phyloP scores from a whole-genome alignment of 2,888 invertebrate species.

The Erynnis tages region DNA sequence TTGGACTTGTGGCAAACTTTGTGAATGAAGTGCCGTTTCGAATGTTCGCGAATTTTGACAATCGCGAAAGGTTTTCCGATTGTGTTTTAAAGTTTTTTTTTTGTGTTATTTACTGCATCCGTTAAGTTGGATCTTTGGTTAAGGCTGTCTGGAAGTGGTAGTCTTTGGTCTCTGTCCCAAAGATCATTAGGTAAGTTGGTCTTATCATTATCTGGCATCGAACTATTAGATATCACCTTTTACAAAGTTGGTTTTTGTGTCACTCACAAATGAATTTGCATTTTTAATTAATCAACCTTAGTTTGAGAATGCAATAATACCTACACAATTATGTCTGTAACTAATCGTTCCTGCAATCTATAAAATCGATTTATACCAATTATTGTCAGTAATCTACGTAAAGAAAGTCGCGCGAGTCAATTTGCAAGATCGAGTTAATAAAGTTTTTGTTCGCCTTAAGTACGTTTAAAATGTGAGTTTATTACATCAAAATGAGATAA shows the following conservation, averaged over 20 bases:
- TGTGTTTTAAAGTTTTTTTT: slow-evolving; percentile 16
- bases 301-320: too few species aligned
- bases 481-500: slow-evolving; percentile 2
- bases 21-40: slow-evolving; percentile 37
- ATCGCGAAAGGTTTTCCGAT: neutral
- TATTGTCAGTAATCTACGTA: slow-evolving; percentile 23
- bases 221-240: too few species aligned
- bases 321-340: too few species aligned
- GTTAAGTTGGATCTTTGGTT: neutral
- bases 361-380: slow-evolving; percentile 30
- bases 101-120: slow-evolving; percentile 23
- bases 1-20: slow-evolving; percentile 49
- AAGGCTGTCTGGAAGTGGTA: neutral
- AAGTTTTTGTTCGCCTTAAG: slow-evolving; percentile 25
- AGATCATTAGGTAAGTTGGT: neutral
- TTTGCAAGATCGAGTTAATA: slow-evolving; percentile 30
- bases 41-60: slow-evolving; percentile 4
- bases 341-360: too few species aligned
- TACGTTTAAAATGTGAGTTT: neutral
- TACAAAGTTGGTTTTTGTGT: neutral
- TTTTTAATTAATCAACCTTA: too few species aligned
- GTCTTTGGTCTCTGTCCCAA: too few species aligned
- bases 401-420: slow-evolving; percentile 44
- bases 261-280: too few species aligned
- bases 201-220: too few species aligned